These are phyloP conservation scores for Poeciliopsis paucimaculata DNA, from an alignment of 2,797 vertebrate species.

Conservation along the genomic window DNA sequence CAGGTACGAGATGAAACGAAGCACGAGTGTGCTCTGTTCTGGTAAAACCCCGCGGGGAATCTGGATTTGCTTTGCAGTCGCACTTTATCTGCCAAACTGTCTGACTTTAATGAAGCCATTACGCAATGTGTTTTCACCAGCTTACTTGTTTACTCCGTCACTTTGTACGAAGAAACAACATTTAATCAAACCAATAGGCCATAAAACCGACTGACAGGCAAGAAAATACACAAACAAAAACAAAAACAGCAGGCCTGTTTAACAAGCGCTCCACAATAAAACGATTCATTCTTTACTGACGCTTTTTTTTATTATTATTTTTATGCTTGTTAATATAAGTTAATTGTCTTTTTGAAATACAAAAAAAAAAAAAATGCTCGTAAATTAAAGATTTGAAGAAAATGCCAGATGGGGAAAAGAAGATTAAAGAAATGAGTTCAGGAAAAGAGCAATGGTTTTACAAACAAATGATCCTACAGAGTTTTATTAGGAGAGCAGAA, in stretches of 20 bases:
- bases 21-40: conserved; percentile 41
- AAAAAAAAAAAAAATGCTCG: not conserved
- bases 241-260: conserved; percentile 26
- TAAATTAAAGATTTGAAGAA: not conserved
- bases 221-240: conserved; percentile 28
- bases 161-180: conserved; percentile 43
- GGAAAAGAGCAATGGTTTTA: not conserved
- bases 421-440: not conserved
- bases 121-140: conserved; percentile 43
- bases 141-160: conserved; percentile 42
- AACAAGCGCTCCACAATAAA: conserved; percentile 19
- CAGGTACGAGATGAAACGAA: conserved; percentile 45
- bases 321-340: conserved; percentile 5
- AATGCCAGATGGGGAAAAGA: not conserved
- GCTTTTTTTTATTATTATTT: not conserved
- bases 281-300: not conserved
- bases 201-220: conserved; percentile 55
- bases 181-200: conserved; percentile 62
- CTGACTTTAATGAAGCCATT: conserved; percentile 62
- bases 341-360: not conserved
- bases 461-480: not conserved
- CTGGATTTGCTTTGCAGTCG: conserved; percentile 52
- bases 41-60: conserved; percentile 38
- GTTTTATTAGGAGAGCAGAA: not conserved
- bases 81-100: conserved; percentile 35